Base-by-base conservation (phyloP, 2,888 invertebrate genomes). In the Hipparchia sbordonii region DNA sequence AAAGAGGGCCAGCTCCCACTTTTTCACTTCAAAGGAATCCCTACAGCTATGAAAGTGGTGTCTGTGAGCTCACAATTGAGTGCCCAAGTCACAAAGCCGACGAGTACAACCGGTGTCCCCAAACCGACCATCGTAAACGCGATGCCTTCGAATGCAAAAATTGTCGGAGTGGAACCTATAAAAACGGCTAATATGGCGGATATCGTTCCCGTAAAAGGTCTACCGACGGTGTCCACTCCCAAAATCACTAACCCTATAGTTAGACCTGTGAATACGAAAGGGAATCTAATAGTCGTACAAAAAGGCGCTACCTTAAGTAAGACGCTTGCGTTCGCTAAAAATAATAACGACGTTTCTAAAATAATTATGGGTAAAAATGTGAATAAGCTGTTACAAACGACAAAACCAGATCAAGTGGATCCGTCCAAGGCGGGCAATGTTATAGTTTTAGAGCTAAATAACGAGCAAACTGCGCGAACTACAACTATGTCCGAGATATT, bases 281-380 rank as follows among this genome's bases (percentile, higher is more conserved):
- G 95, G 68, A 95, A 94, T 81, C 91, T 95, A 45, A 95, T 95
- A 78, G 94, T 95, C 39, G 94, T 95, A 46, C 95, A 95, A 80
- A 95, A 95, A 82, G 95, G 95, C 60, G 89, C 93, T 39, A 85
- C 94, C 48, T 86, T 94, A 80, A 94, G 94, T 63, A 94, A 94
- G 84, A 88, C 93, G 8, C 81, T 94, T 73, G 85, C 91, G 12
- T 92, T 94, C 73, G 86, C 92, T 0, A 94, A 93, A 81, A 93
- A 92, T 77, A 89, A 89, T 9, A 92, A 88, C 74, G 94, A 94
- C 75, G 88, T 93, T 85, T 92, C 93, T 1, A 94, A 94, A 86
- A 92, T 94, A 74, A 92, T 94, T 71, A 93, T 94, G 93, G 92
- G 93, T 46, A 93, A 93, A 79, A 94, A 93, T 79, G 91, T 93